phyloP scores from a whole-genome alignment of 2,888 invertebrate species.

The Plagodis dolabraria region DNA sequence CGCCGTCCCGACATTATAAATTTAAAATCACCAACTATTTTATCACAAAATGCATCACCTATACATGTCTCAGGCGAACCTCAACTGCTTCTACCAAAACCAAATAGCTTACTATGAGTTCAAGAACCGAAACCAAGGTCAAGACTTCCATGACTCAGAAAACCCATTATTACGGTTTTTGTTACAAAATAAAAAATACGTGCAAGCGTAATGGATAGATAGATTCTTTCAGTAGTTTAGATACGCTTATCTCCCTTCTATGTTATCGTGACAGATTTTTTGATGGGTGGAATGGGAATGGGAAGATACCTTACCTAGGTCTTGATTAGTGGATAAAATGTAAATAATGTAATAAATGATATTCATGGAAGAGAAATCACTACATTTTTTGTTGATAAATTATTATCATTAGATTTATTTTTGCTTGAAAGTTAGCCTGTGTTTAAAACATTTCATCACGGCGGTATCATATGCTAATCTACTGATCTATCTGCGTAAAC shows the following conservation, averaged over 20 bases:
- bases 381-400: too few relatives aligned
- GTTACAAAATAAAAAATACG: slow-evolving; percentile 56
- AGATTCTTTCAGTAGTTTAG: slow-evolving; percentile 35
- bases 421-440: too few relatives aligned
- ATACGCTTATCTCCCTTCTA: slow-evolving; percentile 35
- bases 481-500: too few relatives aligned
- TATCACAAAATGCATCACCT: slow-evolving; percentile 25
- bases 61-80: slow-evolving; percentile 56
- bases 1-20: neutral
- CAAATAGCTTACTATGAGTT: slow-evolving; percentile 49
- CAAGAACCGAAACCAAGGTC: slow-evolving; percentile 74
- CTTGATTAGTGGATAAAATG: too few relatives aligned
- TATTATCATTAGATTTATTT: too few relatives aligned
- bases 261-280: slow-evolving; percentile 23
- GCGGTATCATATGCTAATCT: too few relatives aligned
- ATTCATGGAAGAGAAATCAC: neutral
- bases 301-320: neutral
- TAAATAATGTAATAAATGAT: too few relatives aligned
- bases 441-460: too few relatives aligned
- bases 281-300: neutral
- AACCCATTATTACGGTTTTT: slow-evolving; percentile 65
- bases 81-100: slow-evolving; percentile 42
- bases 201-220: slow-evolving; percentile 37
- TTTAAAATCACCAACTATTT: neutral
- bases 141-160: slow-evolving; percentile 67